These are phyloP conservation scores for Seriola rivoliana DNA, from an alignment of 2,113 vertebrate genomes.

Conservation along the genomic window DNA sequence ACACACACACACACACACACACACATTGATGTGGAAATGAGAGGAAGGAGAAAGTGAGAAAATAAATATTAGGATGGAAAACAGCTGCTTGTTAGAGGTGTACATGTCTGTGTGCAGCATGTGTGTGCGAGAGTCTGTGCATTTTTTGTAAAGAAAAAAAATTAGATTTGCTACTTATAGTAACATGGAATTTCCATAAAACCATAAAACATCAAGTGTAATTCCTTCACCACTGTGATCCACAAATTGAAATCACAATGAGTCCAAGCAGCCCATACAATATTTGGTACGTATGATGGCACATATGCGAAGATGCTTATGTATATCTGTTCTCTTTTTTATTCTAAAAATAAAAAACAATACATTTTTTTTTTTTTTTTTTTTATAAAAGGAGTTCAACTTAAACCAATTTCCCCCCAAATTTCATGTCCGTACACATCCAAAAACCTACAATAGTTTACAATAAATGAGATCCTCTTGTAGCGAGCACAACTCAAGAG, in stretches of 20 bases:
- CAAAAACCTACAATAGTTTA: too few species aligned
- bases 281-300: slow-evolving; percentile 21
- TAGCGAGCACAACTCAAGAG: not conserved
- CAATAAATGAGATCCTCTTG: not conserved
- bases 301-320: not conserved
- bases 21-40: slow-evolving; percentile 74
- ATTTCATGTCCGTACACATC: not conserved
- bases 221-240: slow-evolving; percentile 48
- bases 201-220: slow-evolving; percentile 31
- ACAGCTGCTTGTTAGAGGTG: slow-evolving; percentile 50
- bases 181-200: not conserved
- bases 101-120: slow-evolving; percentile 11
- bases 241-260: slow-evolving; percentile 51
- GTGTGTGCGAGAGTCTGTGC: slow-evolving; percentile 38
- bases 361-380: too few species aligned
- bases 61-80: slow-evolving; percentile 81
- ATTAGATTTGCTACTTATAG: not conserved
- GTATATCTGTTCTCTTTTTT: not conserved
- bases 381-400: too few species aligned
- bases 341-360: not conserved
- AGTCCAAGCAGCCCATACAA: slow-evolving; percentile 26
- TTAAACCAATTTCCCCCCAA: not conserved
- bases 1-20: slow-evolving; percentile 24
- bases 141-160: slow-evolving; percentile 11
- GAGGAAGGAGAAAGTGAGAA: slow-evolving; percentile 73